Conservation (phyloP, 2,797 vertebrate genomes). For the Dryobates pubescens region DNA sequence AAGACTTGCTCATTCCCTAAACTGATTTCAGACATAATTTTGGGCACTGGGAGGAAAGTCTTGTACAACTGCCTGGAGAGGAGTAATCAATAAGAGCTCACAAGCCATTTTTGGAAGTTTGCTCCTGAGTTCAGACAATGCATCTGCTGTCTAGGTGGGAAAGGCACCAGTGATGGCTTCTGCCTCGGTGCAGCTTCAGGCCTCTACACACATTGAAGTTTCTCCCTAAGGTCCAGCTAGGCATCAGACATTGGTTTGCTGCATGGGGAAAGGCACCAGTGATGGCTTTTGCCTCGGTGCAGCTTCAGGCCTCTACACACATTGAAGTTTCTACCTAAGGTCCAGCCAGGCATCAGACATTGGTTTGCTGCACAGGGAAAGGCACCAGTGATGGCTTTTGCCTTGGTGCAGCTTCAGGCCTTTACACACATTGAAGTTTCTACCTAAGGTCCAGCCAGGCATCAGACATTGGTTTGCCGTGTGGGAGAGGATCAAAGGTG, state of each 20-base stretch:
- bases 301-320: background rate
- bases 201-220: background rate
- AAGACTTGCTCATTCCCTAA: conserved; percentile 79
- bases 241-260: fast-evolving
- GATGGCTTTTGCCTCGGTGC: background rate
- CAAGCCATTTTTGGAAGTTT: conserved; percentile 2
- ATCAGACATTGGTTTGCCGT: fast-evolving
- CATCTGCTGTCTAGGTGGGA: background rate
- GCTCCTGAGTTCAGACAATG: background rate
- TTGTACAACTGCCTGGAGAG: background rate
- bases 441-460: background rate
- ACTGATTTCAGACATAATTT: conserved; percentile 73
- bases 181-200: background rate
- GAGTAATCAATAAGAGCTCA: conserved; percentile 9
- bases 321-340: background rate
- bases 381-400: background rate
- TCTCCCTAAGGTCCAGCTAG: background rate
- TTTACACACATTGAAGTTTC: background rate
- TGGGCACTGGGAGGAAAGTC: conserved; percentile 54
- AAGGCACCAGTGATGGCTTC: background rate
- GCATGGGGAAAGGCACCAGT: background rate
- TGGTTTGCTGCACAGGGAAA: background rate
- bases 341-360: fast-evolving
- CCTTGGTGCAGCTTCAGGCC: background rate
- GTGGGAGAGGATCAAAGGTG: fast-evolving